These are phyloP conservation scores for Argyrosomus japonicus DNA, from an alignment of 2,113 vertebrate species.

Conservation along the genomic window DNA sequence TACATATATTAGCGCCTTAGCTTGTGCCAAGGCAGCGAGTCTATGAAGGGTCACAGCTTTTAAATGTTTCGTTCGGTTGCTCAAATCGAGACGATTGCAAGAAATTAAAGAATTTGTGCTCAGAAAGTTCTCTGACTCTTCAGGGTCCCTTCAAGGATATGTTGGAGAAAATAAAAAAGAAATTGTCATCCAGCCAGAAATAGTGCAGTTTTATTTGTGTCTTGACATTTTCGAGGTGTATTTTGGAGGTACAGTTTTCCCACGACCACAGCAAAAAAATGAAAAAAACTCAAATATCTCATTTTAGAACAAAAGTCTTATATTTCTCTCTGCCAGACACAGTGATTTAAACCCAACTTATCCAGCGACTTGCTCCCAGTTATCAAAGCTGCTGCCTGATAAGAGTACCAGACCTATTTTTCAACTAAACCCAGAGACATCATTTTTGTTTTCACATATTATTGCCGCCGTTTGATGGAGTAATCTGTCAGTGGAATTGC, in stretches of 20 bases:
- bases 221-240: conserved; percentile 16
- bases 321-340: conserved; percentile 7
- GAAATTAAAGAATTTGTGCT: not conserved
- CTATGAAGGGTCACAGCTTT: conserved; percentile 4
- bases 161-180: conserved; percentile 22
- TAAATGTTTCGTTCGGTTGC: conserved; percentile 41
- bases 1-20: conserved; percentile 49
- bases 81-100: too few species aligned
- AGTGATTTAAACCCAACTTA: conserved; percentile 53
- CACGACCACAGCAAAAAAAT: not conserved
- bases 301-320: conserved; percentile 37
- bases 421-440: conserved; percentile 52
- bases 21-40: not conserved
- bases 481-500: conserved; percentile 33
- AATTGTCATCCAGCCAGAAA: not conserved
- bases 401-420: conserved; percentile 41
- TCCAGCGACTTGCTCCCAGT: conserved; percentile 39
- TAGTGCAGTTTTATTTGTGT: conserved; percentile 22
- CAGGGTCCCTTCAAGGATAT: conserved; percentile 1
- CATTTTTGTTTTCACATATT: conserved; percentile 58
- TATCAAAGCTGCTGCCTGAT: conserved; percentile 57
- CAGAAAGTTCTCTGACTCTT: not conserved
- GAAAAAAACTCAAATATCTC: conserved; percentile 23
- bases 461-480: conserved; percentile 50
- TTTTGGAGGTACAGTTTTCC: conserved; percentile 36